Percentiles rank a stretch among this genome's conserved stretches.
phyloP scores from a whole-genome alignment of 2,888 invertebrate genomes.

The Drosophila pegasa region DNA sequence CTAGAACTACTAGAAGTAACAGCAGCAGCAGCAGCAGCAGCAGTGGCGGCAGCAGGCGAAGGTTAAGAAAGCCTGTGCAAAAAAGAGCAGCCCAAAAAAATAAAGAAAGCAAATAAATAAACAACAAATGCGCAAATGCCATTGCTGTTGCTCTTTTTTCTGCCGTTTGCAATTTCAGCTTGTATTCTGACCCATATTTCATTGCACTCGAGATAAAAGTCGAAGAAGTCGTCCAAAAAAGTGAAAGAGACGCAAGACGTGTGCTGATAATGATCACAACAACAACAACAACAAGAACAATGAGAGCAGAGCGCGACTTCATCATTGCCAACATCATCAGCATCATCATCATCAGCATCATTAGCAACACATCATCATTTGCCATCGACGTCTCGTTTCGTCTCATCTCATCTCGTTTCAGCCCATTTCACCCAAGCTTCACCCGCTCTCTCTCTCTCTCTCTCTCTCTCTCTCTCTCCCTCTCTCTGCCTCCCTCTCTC shows the following conservation, averaged over 20 bases:
- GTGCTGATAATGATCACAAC: conserved; percentile 58
- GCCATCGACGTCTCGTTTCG: conserved; percentile 50
- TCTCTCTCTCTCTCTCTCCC: not conserved
- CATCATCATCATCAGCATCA: conserved; percentile 47
- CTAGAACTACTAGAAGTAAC: not conserved
- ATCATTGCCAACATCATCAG: conserved; percentile 36
- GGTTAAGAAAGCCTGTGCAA: conserved; percentile 11
- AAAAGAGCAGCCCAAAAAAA: conserved; percentile 1
- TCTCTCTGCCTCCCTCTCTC: not conserved
- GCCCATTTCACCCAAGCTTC: conserved; percentile 13
- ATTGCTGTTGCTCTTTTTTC: conserved; percentile 15
- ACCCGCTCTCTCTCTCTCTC: not conserved
- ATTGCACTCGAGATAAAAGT: conserved; percentile 47
- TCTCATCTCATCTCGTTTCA: conserved; percentile 16
- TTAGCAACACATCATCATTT: conserved; percentile 71
- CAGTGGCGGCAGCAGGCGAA: not conserved
- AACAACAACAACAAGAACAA: conserved; percentile 25
- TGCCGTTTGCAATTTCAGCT: conserved; percentile 54
- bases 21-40: not conserved
- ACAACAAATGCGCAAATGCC: conserved; percentile 32
- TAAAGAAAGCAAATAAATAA: conserved; percentile 16
- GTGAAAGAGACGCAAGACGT: conserved; percentile 21
- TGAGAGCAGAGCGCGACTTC: conserved; percentile 20
- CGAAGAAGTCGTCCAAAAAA: conserved; percentile 21
- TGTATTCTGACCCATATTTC: conserved; percentile 71